These are phyloP conservation scores for Stictocephala bisonia DNA, from an alignment of 2,888 invertebrate genomes.

Conservation along the genomic window DNA sequence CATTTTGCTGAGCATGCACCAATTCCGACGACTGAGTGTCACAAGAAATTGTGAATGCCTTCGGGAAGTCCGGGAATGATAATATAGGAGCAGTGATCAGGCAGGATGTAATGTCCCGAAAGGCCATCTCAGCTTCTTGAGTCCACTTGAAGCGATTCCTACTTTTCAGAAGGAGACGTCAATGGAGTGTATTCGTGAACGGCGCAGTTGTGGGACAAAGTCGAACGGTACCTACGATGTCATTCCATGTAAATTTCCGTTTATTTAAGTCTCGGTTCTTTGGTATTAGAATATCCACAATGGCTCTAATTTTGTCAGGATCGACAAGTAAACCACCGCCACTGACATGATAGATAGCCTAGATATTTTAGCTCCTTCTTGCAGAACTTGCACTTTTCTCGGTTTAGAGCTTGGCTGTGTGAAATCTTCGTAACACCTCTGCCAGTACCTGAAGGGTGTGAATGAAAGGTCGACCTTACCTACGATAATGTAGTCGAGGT, in stretches of 20 bases:
- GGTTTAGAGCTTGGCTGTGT: neutral
- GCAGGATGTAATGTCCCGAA: no score
- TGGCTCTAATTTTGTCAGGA: no score
- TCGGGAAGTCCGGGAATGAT: conserved; percentile 50
- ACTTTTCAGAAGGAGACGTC: neutral
- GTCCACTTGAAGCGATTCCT: no score
- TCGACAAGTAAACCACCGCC: conserved; percentile 51
- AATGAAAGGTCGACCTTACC: conserved; percentile 39
- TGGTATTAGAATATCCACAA: neutral
- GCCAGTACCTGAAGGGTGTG: neutral
- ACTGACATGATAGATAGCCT: conserved; percentile 57
- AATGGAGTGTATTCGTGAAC: neutral
- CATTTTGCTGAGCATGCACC: no score
- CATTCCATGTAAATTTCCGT: neutral
- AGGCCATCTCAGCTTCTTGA: no score
- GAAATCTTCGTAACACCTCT: no score
- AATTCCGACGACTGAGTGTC: conserved; percentile 50
- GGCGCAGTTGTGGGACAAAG: neutral
- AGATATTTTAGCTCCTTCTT: no score
- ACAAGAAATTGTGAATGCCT: conserved; percentile 43
- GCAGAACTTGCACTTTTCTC: no score
- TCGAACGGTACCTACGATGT: conserved; percentile 5
- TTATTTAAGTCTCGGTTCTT: neutral
- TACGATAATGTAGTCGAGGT: no score
- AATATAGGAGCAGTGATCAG: no score